Conservation (phyloP, 2,888 invertebrate species). For the Hypomecis punctinalis region DNA sequence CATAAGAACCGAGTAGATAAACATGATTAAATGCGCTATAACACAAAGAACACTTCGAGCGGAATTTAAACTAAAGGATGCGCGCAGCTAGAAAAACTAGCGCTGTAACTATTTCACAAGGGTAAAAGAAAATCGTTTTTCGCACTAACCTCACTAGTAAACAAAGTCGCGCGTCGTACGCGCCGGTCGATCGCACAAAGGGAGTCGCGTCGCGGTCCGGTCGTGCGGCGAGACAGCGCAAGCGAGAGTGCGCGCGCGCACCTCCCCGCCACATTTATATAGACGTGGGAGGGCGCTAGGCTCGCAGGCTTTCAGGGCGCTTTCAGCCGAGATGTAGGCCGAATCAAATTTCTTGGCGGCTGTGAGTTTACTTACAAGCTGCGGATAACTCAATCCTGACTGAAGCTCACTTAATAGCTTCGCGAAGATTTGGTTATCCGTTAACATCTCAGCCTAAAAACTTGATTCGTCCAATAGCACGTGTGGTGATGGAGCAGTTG, state of each 20-base stretch:
- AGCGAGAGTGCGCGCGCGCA: slow-evolving; percentile 82
- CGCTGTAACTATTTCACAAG: slow-evolving; percentile 38
- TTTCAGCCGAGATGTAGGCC: no score
- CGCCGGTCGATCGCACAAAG: slow-evolving; percentile 61
- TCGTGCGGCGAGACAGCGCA: slow-evolving; percentile 66
- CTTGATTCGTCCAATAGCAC: no score
- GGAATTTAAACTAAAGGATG: slow-evolving; percentile 34
- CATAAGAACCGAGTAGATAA: slow-evolving; percentile 3
- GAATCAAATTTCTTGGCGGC: no score
- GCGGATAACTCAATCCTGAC: no score
- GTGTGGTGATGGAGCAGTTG: no score
- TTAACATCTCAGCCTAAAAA: no score
- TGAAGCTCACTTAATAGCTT: no score
- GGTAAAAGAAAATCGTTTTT: slow-evolving; percentile 48
- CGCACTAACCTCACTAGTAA: slow-evolving; percentile 70
- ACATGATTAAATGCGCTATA: slow-evolving; percentile 10
- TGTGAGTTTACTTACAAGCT: no score
- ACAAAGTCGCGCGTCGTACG: slow-evolving; percentile 62
- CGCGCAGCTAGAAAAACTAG: not conserved
- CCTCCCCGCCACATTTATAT: slow-evolving; percentile 64
- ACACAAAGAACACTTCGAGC: slow-evolving; percentile 40
- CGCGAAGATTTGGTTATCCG: no score
- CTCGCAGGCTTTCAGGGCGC: slow-evolving; percentile 34
- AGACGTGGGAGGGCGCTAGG: slow-evolving; percentile 69
- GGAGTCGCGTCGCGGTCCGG: slow-evolving; percentile 62